These are phyloP conservation scores for Hyles lineata DNA, from an alignment of 2,888 invertebrate genomes.

Conservation along the genomic window DNA sequence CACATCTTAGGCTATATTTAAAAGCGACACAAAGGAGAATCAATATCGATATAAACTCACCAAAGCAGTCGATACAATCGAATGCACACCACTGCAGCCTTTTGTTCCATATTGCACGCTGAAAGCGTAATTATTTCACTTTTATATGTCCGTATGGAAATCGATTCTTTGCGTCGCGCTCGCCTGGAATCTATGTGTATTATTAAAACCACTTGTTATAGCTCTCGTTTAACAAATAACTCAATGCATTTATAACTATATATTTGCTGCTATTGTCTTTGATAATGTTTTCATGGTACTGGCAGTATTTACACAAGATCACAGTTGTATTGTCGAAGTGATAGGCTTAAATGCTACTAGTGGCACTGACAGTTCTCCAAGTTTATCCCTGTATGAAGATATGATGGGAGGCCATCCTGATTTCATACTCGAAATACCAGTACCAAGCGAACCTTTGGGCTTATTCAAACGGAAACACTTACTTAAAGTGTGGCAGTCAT, in stretches of 20 bases:
- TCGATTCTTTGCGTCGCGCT: slow-evolving; percentile 9
- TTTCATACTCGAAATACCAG: too few species aligned
- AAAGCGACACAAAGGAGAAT: not conserved
- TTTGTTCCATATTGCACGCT: slow-evolving; percentile 5
- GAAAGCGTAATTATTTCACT: slow-evolving; percentile 19
- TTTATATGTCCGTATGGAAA: not conserved
- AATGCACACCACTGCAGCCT: not conserved
- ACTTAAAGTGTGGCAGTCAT: too few species aligned
- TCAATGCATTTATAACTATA: not conserved
- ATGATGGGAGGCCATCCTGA: too few species aligned
- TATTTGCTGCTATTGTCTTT: slow-evolving; percentile 1
- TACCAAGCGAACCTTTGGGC: too few species aligned
- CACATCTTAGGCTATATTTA: too few species aligned
- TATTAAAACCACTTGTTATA: not conserved
- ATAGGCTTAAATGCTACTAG: too few species aligned
- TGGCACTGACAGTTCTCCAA: too few species aligned
- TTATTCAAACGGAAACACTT: too few species aligned
- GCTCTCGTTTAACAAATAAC: not conserved
- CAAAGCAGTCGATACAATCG: not conserved
- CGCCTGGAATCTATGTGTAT: slow-evolving; percentile 5
- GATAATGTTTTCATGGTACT: too few species aligned
- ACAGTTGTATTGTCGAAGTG: not conserved
- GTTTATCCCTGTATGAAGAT: too few species aligned
- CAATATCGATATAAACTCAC: not conserved
- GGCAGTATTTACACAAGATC: not conserved